Evolutionary conservation across 2,113 vertebrate species (phyloP), one percentile per base, ranked within the genome.

Genomic region (Corythornis madagascariensis): DNA sequence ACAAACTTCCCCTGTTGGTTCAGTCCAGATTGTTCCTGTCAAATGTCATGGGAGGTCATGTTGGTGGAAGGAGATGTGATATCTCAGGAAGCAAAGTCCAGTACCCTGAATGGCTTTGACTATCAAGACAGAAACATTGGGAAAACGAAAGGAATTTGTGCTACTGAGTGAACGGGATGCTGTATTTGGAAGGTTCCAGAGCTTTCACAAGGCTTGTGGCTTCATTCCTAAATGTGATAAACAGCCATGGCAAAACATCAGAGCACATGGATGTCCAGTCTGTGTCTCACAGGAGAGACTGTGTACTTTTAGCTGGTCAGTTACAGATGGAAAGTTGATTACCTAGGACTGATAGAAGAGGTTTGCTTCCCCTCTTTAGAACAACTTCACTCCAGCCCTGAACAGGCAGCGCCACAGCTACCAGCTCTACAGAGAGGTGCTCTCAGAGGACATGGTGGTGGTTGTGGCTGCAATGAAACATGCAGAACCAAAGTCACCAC

Each of bases 21-120:
- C 83, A 89, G 91, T 92, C 29, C 82, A 20, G n/a, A 89, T 56
- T 45, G 60, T 80, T 92, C 89, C 60, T 0, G 2, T 73, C 86
- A 93, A 73, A 93, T 77, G 95, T 83, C 86, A 92, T 17, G 64
- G 60, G 74, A 93, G 91, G 95, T 95, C 84, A 64, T 80, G 87
- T 83, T 83, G 75, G 78, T 95, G 92, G 91, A 96, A 94, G 95
- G 60, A 95, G 92, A 88, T 16, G 80, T 69, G 83, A 57, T 89
- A 89, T 88, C 89, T 94, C 95, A 85, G 91, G 60, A 91, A 74
- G 33, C 86, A 89, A 96, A 96, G 95, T 85, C 84, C 96, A 85
- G 74, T 94, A 87, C 67, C 81, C 87, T 71, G 72, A 63, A 52
- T 50, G 61, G 33, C 72, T 90, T 94, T 91, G 72, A 80, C 84